Percentiles rank a stretch among this genome's conserved stretches.
These are phyloP conservation scores for Sander vitreus DNA, from an alignment of 2,113 vertebrate species.

Conservation along the genomic window DNA sequence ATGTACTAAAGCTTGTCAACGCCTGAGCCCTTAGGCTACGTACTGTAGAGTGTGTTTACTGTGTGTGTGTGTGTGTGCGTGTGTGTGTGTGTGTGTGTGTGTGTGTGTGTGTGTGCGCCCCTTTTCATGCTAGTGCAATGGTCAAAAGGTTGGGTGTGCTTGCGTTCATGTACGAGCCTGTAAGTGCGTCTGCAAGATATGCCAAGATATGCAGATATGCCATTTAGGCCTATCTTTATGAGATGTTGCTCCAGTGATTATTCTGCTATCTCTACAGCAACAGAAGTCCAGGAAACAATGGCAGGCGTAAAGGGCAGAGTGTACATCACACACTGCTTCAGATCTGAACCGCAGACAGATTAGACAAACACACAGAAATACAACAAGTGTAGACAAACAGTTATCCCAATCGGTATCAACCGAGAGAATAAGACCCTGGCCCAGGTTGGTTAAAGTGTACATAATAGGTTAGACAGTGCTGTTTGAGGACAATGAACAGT, in stretches of 20 bases:
- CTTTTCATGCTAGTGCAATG: constrained; percentile 17
- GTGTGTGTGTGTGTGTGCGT: constrained; percentile 53
- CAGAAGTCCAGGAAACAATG: constrained; percentile 58
- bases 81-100: constrained; percentile 28
- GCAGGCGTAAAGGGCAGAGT: constrained; percentile 34
- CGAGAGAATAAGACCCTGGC: constrained; percentile 23
- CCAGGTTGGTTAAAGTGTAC: constrained; percentile 31
- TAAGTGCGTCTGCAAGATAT: not conserved
- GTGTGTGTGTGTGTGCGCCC: not conserved
- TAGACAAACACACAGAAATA: constrained; percentile 27
- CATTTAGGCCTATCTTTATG: constrained; percentile 63
- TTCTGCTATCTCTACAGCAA: constrained; percentile 57
- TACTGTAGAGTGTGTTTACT: constrained; percentile 16
- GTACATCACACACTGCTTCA: constrained; percentile 15
- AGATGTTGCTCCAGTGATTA: constrained; percentile 31
- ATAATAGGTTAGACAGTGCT: constrained; percentile 38
- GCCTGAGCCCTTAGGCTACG: constrained; percentile 39
- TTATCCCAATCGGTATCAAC: constrained; percentile 38
- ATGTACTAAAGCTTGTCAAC: constrained; percentile 7
- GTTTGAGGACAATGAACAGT: constrained; percentile 63
- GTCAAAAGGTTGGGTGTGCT: constrained; percentile 52
- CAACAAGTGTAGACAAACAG: constrained; percentile 30
- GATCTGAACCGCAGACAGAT: constrained; percentile 26
- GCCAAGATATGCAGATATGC: too few species aligned
- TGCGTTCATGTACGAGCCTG: constrained; percentile 11